Conservation (phyloP, 2,113 vertebrate species). For the Nothoprocta perdicaria region DNA sequence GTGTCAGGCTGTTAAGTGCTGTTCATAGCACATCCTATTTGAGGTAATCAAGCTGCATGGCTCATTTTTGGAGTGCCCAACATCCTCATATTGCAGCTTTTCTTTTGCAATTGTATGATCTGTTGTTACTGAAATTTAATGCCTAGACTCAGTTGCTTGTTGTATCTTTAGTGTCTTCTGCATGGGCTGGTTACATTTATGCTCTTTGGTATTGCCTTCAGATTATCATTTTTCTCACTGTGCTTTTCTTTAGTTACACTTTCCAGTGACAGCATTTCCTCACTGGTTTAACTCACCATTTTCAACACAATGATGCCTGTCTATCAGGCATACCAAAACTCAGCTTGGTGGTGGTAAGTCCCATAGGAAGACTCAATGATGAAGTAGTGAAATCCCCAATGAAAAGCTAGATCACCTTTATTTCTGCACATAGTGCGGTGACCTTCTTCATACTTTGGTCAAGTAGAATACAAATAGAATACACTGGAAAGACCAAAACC, state of each 20-base stretch:
- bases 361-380: background rate
- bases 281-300: background rate
- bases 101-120: background rate
- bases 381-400: background rate
- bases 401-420: background rate
- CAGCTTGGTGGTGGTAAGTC: background rate
- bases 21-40: background rate
- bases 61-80: conserved; percentile 2
- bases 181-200: background rate
- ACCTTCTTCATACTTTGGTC: background rate
- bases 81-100: background rate
- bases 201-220: background rate
- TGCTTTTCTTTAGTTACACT: background rate
- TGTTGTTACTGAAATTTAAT: background rate
- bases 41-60: background rate
- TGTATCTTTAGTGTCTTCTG: background rate
- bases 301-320: background rate
- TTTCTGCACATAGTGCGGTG: background rate
- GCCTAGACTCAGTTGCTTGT: background rate
- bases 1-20: background rate
- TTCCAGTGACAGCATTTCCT: background rate
- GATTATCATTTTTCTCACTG: background rate
- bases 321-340: background rate
- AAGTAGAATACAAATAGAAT: conserved; percentile 33
- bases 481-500: background rate